A percentile compares a stretch with the other conserved stretches of the same genome.
phyloP scores from a whole-genome alignment of 2,797 vertebrate species.

The Mormyrus hasselquistii region DNA sequence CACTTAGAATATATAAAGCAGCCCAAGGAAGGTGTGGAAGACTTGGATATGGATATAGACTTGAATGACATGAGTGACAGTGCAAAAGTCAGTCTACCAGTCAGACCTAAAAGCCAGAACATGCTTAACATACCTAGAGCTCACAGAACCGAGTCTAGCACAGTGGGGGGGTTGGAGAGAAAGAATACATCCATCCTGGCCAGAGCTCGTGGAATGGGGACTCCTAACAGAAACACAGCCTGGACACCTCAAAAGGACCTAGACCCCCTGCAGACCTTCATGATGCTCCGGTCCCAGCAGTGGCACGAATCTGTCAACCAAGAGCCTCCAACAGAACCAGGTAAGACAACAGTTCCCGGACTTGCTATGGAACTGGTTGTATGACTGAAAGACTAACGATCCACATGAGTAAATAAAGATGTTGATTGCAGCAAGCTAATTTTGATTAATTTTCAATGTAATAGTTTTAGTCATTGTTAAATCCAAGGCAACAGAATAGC shows the following conservation, averaged over 20 bases:
- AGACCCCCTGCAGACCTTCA: constrained; percentile 3
- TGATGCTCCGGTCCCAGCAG: constrained; percentile 2
- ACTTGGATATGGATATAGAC: neutral
- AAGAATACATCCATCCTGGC: neutral
- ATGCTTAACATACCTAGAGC: neutral
- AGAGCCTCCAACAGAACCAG: neutral
- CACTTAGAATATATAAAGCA: neutral
- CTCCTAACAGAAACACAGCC: neutral
- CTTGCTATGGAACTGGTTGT: neutral
- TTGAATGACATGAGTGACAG: neutral
- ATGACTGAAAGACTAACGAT: neutral
- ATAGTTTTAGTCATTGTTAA: neutral
- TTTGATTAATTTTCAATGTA: neutral
- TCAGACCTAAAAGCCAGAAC: neutral
- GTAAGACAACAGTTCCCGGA: neutral
- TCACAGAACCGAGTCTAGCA: neutral
- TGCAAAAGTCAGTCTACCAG: neutral
- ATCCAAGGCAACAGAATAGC: neutral
- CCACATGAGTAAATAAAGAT: neutral
- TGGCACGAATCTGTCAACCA: neutral
- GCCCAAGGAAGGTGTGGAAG: neutral
- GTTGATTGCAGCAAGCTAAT: neutral
- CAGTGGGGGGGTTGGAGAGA: neutral
- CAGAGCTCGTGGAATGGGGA: neutral
- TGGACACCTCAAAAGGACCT: neutral